Evolutionary conservation across 2,113 vertebrate genomes (phyloP).

Genomic region (Melospiza georgiana): DNA sequence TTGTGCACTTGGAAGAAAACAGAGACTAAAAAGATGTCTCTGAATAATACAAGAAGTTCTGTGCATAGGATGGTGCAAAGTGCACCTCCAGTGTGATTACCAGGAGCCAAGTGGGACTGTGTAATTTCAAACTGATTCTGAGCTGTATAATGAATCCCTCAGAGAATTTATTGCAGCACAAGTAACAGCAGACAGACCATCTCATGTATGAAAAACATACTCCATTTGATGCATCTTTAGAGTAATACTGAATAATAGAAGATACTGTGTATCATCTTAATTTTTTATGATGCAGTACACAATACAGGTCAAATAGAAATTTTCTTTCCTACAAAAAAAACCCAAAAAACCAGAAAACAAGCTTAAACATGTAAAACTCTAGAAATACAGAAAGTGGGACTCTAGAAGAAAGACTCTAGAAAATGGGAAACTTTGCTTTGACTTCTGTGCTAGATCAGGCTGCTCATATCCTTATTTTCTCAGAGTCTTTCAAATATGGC

Average conservation of each 20-base stretch:
- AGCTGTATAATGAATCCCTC: not conserved
- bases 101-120: not conserved
- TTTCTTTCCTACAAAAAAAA: not conserved
- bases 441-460: not conserved
- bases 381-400: not conserved
- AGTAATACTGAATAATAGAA: conserved; percentile 45
- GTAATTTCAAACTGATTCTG: conserved; percentile 16
- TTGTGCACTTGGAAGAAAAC: not conserved
- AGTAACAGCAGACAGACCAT: not conserved
- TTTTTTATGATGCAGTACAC: not conserved
- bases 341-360: not conserved
- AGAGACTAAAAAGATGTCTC: not conserved
- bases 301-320: not conserved
- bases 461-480: not conserved
- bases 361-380: not conserved
- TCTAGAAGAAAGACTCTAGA: not conserved
- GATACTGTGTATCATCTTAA: not conserved
- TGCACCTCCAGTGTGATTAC: not conserved
- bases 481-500: not conserved
- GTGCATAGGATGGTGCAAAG: not conserved
- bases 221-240: conserved; percentile 7
- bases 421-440: not conserved
- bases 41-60: not conserved
- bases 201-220: conserved; percentile 2
- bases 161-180: not conserved